These are phyloP conservation scores for Drosophila demipolita DNA, from an alignment of 2,888 invertebrate genomes.

Conservation along the genomic window DNA sequence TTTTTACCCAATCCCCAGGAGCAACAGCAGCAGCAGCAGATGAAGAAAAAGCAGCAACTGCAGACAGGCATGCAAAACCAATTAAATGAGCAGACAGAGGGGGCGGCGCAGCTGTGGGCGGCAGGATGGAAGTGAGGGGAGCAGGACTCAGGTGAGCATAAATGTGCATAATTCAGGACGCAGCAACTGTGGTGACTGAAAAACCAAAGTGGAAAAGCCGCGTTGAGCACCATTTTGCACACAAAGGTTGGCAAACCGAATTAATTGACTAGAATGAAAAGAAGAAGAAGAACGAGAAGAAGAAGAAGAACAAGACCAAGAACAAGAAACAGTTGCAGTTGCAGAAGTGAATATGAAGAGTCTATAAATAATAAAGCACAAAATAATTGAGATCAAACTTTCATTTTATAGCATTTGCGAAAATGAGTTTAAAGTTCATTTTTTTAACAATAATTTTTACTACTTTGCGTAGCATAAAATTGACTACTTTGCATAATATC, in stretches of 20 bases:
- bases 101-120: not conserved
- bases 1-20: slow-evolving; percentile 25
- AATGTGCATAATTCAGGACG: slow-evolving; percentile 71
- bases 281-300: not conserved
- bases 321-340: not conserved
- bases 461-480: not conserved
- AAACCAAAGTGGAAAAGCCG: slow-evolving; percentile 30
- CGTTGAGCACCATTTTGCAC: slow-evolving; percentile 40
- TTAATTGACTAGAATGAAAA: slow-evolving; percentile 33
- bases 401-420: no score
- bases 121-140: slow-evolving; percentile 13
- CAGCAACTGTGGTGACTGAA: slow-evolving; percentile 12
- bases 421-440: not conserved
- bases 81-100: slow-evolving; percentile 53
- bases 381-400: no score
- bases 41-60: slow-evolving; percentile 17
- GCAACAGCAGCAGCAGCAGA: slow-evolving; percentile 10
- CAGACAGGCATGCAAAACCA: slow-evolving; percentile 58
- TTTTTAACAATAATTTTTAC: not conserved
- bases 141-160: slow-evolving; percentile 66
- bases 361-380: slow-evolving; percentile 7
- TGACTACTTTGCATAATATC: not conserved
- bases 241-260: slow-evolving; percentile 29
- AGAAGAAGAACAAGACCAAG: slow-evolving; percentile 8
- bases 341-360: slow-evolving; percentile 11